Base-by-base conservation (phyloP, 2,888 invertebrate genomes). In the Megamerina dolium region DNA sequence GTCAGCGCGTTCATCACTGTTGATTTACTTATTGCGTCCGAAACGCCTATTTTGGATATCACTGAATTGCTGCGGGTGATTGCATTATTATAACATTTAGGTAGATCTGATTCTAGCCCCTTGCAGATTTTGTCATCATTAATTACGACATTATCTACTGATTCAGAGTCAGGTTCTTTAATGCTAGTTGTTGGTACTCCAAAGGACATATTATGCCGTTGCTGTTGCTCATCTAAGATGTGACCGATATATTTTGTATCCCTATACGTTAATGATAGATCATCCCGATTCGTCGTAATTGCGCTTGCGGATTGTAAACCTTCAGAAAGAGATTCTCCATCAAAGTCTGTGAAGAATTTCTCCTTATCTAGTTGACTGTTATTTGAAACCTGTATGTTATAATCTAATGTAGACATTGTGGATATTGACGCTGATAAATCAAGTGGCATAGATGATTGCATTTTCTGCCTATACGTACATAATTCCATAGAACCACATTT, bases 251-350 rank as follows among this genome's bases (percentile, higher is more conserved):
- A 6, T 40, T 26, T 1, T 43, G 38, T 45, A n/a, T 60, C 58
- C 12, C 56, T 55, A 46, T 61, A 70, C 30, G 60, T 56, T 4
- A 63, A 37, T 2, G 63, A 64, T 5, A 59, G 38, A 70, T 59
- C 75, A 70, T 67, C 70, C 46, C 67, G 61, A 50, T 77, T 59
- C 51, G 75, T 76, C 43, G 79, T 79, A 31, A 79, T 81, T 8
- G 85, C 85, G 67, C 85, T 85, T 37, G 84, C 83, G 12, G 85
- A 85, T 72, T 87, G 86, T 67, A 86, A 87, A 54, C 86, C 87
- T 60, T 85, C 86, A 51, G 86, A 86, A 62, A 87, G 81, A 38
- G 83, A 83, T 53, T 83, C 82, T 60, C 83, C 83, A 73, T 83
- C 83, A 69, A 82, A 81, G 59, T 83, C 83, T 14, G 38, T 32